Percentiles rank a stretch among this genome's conserved stretches.
phyloP scores from a whole-genome alignment of 2,888 invertebrate genomes.

The Doris montereyensis region DNA sequence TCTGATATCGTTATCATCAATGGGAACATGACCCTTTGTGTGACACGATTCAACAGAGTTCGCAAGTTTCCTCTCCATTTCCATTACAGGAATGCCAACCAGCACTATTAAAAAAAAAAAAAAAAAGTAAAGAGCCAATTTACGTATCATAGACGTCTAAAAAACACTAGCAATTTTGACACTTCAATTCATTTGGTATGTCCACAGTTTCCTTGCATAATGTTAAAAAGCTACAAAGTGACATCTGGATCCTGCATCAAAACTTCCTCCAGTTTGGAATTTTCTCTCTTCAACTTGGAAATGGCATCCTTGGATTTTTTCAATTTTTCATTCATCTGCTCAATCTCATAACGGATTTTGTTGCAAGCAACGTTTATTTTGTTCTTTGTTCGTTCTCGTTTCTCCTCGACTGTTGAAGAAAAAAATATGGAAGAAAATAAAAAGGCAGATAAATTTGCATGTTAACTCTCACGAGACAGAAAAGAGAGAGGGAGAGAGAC shows the following conservation, averaged over 20 bases:
- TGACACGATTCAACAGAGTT: too few relatives aligned
- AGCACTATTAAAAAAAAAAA: too few relatives aligned
- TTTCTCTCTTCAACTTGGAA: conserved; percentile 79
- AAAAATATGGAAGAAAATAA: neutral
- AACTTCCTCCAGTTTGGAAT: conserved; percentile 80
- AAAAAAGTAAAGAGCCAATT: too few relatives aligned
- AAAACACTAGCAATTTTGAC: too few relatives aligned
- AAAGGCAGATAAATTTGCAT: neutral
- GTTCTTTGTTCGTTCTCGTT: conserved; percentile 80
- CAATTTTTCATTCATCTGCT: conserved; percentile 70
- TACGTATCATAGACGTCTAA: too few relatives aligned
- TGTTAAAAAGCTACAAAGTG: conserved; percentile 41
- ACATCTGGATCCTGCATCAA: conserved; percentile 47
- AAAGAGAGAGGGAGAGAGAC: neutral
- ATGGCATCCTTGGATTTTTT: conserved; percentile 77
- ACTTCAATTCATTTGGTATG: too few relatives aligned
- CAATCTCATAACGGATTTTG: conserved; percentile 74
- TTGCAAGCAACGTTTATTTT: conserved; percentile 85
- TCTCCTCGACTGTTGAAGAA: conserved; percentile 83
- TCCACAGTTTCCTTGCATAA: too few relatives aligned
- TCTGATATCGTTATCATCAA: too few relatives aligned
- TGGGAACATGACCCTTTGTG: too few relatives aligned
- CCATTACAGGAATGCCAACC: too few relatives aligned
- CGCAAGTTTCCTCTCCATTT: too few relatives aligned
- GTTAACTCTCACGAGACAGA: neutral